Percentiles rank a stretch among this genome's conserved stretches.
phyloP scores from a whole-genome alignment of 1,140 invertebrate species.

The Lethrus apterus region DNA sequence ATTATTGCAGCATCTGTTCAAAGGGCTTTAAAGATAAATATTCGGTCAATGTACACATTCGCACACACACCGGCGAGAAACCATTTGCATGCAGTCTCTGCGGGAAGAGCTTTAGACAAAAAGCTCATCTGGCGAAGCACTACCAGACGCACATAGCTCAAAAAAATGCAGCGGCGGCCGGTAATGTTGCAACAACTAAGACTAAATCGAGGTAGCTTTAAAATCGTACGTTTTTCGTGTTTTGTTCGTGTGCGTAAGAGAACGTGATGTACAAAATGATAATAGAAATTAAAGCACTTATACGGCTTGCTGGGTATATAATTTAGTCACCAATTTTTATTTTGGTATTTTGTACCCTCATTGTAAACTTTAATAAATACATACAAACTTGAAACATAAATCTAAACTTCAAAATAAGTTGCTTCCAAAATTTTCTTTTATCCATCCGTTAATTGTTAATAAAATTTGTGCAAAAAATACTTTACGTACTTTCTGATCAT shows the following conservation, averaged over 20 bases:
- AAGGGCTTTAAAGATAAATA: constrained; percentile 93
- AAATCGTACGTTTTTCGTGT: constrained; percentile 13
- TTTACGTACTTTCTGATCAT: no score
- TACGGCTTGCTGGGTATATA: no score
- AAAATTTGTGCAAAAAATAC: no score
- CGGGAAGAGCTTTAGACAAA: constrained; percentile 88
- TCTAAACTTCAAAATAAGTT: no score
- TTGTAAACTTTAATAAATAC: no score
- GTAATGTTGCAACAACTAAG: constrained; percentile 33
- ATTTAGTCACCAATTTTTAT: no score
- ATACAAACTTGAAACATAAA: no score
- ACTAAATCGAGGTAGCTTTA: constrained; percentile 36
- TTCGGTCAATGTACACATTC: constrained; percentile 85
- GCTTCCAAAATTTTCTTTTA: no score
- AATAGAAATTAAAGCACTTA: no score
- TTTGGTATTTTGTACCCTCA: no score
- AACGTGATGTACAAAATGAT: no score
- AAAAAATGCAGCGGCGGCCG: constrained; percentile 48
- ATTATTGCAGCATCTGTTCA: constrained; percentile 85
- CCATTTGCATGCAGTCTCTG: constrained; percentile 83
- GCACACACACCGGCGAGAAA: constrained; percentile 86
- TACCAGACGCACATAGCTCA: constrained; percentile 90
- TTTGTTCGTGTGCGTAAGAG: background rate
- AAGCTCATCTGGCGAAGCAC: constrained; percentile 95
- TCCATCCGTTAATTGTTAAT: no score